These are phyloP conservation scores for Pollenia amentaria DNA, from an alignment of 2,888 invertebrate genomes.

Conservation along the genomic window DNA sequence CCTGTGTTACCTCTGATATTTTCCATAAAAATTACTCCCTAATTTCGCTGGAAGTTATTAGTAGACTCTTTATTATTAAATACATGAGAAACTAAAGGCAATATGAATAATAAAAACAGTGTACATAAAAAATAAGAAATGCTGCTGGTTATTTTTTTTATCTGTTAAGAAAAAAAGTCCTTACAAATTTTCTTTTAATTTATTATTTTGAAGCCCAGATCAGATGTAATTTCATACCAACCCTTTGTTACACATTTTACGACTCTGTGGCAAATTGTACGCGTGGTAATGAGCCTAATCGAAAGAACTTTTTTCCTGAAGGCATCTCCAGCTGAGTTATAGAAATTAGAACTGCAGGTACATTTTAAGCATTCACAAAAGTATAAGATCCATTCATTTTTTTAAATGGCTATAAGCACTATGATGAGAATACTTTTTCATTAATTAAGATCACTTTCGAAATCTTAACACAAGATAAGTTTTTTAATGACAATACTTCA, in stretches of 20 bases:
- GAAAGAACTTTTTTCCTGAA: conserved; percentile 30
- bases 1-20: not conserved
- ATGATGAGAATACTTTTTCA: conserved; percentile 40
- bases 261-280: conserved; percentile 48
- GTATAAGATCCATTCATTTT: conserved; percentile 26
- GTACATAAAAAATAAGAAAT: conserved; percentile 5
- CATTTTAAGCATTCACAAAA: conserved; percentile 23
- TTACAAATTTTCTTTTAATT: conserved; percentile 5
- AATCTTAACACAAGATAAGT: conserved; percentile 66
- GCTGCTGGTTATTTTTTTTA: conserved; percentile 8
- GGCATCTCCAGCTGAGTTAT: conserved; percentile 66
- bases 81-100: not conserved
- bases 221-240: conserved; percentile 71
- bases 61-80: not conserved
- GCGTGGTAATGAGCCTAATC: conserved; percentile 26
- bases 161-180: conserved; percentile 13
- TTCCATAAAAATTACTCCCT: not conserved
- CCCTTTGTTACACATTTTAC: conserved; percentile 71
- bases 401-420: not conserved
- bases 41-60: not conserved
- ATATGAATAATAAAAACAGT: conserved; percentile 7
- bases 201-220: conserved; percentile 13
- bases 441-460: conserved; percentile 74
- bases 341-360: conserved; percentile 66
- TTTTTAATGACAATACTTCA: conserved; percentile 63